Percentiles rank a stretch among this genome's conserved stretches.
Evolutionary conservation across 2,113 vertebrate genomes (phyloP).

Genomic region (Zosterops borbonicus): DNA sequence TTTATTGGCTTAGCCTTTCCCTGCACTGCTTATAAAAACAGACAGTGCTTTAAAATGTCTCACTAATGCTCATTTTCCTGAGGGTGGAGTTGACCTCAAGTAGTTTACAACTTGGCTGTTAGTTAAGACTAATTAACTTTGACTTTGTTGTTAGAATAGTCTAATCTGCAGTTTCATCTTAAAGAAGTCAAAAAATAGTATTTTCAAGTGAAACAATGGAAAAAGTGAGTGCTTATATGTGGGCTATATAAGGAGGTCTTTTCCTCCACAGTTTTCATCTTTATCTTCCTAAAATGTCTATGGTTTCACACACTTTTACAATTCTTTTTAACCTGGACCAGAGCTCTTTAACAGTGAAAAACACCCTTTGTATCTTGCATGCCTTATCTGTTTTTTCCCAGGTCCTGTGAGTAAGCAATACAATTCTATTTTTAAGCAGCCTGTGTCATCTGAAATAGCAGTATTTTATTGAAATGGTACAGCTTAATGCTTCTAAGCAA

Average conservation of each 20-base stretch:
- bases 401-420: background rate
- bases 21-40: constrained; percentile 85
- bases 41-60: constrained; percentile 80
- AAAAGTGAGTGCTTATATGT: background rate
- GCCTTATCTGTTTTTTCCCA: background rate
- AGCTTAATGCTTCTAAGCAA: constrained; percentile 21
- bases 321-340: background rate
- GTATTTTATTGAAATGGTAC: background rate
- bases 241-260: constrained; percentile 3
- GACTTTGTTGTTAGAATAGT: constrained; percentile 75
- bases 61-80: constrained; percentile 78
- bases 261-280: background rate
- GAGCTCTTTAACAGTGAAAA: background rate
- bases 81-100: constrained; percentile 74
- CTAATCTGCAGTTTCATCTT: constrained; percentile 72
- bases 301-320: background rate
- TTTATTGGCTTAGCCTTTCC: constrained; percentile 86
- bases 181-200: constrained; percentile 58
- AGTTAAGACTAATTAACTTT: constrained; percentile 79
- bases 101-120: constrained; percentile 78
- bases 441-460: background rate
- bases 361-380: background rate
- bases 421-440: background rate
- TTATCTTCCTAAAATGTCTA: background rate
- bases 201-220: constrained; percentile 17